Evolutionary conservation across 2,888 invertebrate genomes (phyloP).

Genomic region (Acronicta psi): DNA sequence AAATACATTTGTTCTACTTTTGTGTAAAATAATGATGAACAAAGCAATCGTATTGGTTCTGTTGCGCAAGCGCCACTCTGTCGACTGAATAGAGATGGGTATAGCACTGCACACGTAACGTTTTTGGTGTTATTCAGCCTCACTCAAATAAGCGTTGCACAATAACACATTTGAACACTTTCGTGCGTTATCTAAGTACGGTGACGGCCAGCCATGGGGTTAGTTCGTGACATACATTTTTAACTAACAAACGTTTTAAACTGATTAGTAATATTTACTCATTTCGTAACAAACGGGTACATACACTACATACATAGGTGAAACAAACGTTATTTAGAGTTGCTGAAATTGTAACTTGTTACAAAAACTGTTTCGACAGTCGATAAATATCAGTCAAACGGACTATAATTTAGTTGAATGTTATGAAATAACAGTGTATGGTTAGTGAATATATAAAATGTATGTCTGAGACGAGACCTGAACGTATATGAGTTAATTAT

Average conservation of each 20-base stretch:
- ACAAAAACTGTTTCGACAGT: constrained; percentile 31
- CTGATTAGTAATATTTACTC: constrained; percentile 45
- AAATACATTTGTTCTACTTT: constrained; percentile 57
- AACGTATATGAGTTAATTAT: not conserved
- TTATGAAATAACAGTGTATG: constrained; percentile 6
- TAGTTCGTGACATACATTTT: constrained; percentile 66
- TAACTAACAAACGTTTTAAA: constrained; percentile 50
- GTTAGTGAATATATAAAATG: too few species aligned
- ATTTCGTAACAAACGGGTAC: constrained; percentile 23
- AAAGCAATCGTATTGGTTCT: constrained; percentile 66
- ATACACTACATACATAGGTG: constrained; percentile 5
- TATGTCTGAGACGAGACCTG: constrained; percentile 14
- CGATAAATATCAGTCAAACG: constrained; percentile 25
- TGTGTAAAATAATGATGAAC: constrained; percentile 61
- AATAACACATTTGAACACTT: constrained; percentile 78
- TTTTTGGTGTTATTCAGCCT: constrained; percentile 67
- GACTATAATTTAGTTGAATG: constrained; percentile 23
- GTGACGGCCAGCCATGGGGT: constrained; percentile 68
- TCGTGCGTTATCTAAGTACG: constrained; percentile 80
- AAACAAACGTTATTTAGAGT: constrained; percentile 15
- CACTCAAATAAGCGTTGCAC: constrained; percentile 67
- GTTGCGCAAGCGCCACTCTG: constrained; percentile 65
- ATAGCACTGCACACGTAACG: constrained; percentile 66
- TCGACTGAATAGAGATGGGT: constrained; percentile 51
- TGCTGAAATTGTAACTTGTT: constrained; percentile 27